Evolutionary conservation across 2,797 vertebrate genomes (phyloP).

Genomic region (Esox masquinongy): DNA sequence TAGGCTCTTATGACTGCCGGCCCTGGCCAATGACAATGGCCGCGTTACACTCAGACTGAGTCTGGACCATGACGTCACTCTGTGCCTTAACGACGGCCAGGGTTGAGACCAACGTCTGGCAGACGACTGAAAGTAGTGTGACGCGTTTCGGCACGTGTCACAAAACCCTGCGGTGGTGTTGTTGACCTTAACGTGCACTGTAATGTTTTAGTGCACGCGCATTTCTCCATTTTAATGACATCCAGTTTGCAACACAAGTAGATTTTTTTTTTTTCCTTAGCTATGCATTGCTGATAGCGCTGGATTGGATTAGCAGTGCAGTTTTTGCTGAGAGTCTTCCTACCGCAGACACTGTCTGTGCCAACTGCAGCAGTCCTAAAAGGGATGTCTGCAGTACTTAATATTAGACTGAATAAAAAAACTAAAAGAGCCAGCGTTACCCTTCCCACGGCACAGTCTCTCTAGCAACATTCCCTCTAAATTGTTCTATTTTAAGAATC

Average conservation of each 20-base stretch:
- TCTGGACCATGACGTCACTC: background rate
- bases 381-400: conserved; percentile 20
- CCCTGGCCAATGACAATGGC: background rate
- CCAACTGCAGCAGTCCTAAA: conserved; percentile 20
- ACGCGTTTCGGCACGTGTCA: background rate
- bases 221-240: background rate
- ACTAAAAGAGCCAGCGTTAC: background rate
- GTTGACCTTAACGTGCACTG: background rate
- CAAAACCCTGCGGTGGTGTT: background rate
- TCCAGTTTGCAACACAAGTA: background rate
- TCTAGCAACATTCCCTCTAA: conserved; percentile 1
- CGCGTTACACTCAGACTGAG: background rate
- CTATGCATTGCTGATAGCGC: background rate
- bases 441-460: conserved; percentile 10
- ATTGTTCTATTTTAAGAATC: background rate
- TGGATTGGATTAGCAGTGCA: background rate
- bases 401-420: conserved; percentile 3
- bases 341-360: conserved; percentile 10
- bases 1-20: background rate
- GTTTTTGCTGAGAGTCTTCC: conserved; percentile 6
- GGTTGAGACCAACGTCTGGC: background rate
- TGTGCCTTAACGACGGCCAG: background rate
- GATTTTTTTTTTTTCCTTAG: background rate
- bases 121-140: background rate
- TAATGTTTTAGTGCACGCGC: background rate